phyloP scores from a whole-genome alignment of 2,888 invertebrate genomes.

The Hyalella azteca region DNA sequence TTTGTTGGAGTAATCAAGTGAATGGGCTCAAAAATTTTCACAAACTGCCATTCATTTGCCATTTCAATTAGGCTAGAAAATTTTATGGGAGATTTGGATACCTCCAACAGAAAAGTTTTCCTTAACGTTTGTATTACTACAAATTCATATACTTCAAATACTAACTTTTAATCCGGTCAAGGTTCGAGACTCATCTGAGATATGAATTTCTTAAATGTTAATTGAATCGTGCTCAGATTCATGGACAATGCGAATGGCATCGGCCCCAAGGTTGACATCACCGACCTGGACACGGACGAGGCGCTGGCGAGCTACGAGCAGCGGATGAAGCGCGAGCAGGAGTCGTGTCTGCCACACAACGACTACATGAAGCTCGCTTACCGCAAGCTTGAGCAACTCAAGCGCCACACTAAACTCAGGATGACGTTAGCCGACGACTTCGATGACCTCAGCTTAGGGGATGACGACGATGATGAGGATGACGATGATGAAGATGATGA shows the following conservation, averaged over 20 bases:
- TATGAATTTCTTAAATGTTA: not conserved
- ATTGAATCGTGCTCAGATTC: slow-evolving; percentile 31
- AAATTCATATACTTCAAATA: too few species aligned
- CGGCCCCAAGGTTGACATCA: slow-evolving; percentile 28
- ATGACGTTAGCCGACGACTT: slow-evolving; percentile 15
- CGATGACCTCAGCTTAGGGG: slow-evolving; percentile 12
- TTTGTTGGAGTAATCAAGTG: too few species aligned
- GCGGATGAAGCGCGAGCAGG: slow-evolving; percentile 29
- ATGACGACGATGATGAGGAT: slow-evolving; percentile 15
- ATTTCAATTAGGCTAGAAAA: too few species aligned
- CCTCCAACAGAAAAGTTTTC: too few species aligned
- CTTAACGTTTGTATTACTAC: too few species aligned
- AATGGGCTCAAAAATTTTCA: too few species aligned
- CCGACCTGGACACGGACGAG: not conserved
- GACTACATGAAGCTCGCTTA: slow-evolving; percentile 46
- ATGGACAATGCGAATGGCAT: slow-evolving; percentile 47
- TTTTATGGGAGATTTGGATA: too few species aligned
- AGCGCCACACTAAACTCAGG: slow-evolving; percentile 37
- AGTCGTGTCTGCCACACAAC: not conserved
- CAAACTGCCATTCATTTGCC: too few species aligned
- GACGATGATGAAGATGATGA: not conserved
- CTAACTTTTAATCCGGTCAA: too few species aligned
- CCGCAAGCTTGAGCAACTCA: slow-evolving; percentile 47
- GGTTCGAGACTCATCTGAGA: too few species aligned
- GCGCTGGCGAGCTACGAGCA: not conserved